Conservation (phyloP, 53 echinoderm and acorn worm genomes). For the Echinometra lucunter region DNA sequence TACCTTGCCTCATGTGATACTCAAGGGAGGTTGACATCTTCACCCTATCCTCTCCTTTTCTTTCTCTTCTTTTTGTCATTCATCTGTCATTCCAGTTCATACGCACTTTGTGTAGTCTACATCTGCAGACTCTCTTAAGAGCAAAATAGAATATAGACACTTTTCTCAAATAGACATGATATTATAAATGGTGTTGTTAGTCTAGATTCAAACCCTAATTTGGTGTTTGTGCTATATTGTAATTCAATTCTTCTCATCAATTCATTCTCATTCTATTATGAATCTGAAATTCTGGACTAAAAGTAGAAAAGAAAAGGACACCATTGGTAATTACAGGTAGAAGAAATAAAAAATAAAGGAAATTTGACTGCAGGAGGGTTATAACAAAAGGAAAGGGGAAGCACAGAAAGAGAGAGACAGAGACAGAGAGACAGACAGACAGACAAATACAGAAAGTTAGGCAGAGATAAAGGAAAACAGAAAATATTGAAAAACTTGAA, state of each 20-base stretch:
- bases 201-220: background rate
- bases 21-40: conserved; percentile 12
- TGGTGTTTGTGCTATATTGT: no score
- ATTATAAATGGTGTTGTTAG: background rate
- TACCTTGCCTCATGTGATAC: background rate
- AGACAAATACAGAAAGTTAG: background rate
- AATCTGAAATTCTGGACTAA: no score
- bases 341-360: background rate
- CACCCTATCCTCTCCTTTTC: background rate
- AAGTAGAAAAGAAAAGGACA: no score
- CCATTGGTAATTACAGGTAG: no score
- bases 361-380: background rate
- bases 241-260: no score
- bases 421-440: background rate
- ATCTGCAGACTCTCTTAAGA: background rate
- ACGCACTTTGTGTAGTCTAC: conserved; percentile 2
- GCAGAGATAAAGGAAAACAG: background rate
- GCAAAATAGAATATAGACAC: background rate
- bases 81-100: background rate
- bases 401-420: background rate
- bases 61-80: background rate
- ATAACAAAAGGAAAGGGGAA: background rate
- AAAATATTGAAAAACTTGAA: no score
- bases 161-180: background rate
- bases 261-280: background rate